phyloP scores from a whole-genome alignment of 2,113 vertebrate species.

The Bothrops jararaca region DNA sequence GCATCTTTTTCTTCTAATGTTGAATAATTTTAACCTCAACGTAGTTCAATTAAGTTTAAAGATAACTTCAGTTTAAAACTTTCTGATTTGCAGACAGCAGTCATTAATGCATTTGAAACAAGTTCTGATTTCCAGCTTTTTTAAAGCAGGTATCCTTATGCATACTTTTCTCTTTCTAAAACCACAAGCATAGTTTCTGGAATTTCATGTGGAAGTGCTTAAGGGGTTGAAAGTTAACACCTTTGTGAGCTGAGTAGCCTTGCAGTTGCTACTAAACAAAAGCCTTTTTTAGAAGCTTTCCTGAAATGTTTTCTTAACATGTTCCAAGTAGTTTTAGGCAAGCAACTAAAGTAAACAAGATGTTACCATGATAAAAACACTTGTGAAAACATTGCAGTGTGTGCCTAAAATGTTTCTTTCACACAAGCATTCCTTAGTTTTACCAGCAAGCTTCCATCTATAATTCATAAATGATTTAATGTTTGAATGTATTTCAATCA shows the following conservation, averaged over 20 bases:
- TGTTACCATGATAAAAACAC: constrained; percentile 99
- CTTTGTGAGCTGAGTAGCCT: constrained; percentile 89
- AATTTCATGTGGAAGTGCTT: constrained; percentile 98
- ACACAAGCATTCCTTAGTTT: constrained; percentile 70
- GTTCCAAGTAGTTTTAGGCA: constrained; percentile 99
- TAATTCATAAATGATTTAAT: background rate
- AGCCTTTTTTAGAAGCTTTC: constrained; percentile 93
- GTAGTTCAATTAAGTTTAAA: constrained; percentile 60
- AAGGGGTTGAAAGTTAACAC: constrained; percentile 98
- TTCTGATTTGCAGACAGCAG: constrained; percentile 65
- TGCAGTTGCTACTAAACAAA: constrained; percentile 88
- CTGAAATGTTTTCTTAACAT: constrained; percentile 99
- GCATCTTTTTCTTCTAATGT: constrained; percentile 26
- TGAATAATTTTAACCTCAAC: constrained; percentile 10
- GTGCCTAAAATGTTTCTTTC: constrained; percentile 81
- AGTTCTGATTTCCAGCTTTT: constrained; percentile 77
- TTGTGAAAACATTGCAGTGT: constrained; percentile 97
- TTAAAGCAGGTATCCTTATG: constrained; percentile 79
- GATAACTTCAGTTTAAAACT: constrained; percentile 48
- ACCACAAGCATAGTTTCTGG: constrained; percentile 81
- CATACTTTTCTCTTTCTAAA: constrained; percentile 82
- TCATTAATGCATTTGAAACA: constrained; percentile 71
- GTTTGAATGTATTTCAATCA: constrained; percentile 5
- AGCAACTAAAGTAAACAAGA: constrained; percentile 99
- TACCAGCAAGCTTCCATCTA: constrained; percentile 23